Percentiles rank a stretch among this genome's conserved stretches.
Conservation (phyloP, 2,113 vertebrate species). For the Stegastes partitus region DNA sequence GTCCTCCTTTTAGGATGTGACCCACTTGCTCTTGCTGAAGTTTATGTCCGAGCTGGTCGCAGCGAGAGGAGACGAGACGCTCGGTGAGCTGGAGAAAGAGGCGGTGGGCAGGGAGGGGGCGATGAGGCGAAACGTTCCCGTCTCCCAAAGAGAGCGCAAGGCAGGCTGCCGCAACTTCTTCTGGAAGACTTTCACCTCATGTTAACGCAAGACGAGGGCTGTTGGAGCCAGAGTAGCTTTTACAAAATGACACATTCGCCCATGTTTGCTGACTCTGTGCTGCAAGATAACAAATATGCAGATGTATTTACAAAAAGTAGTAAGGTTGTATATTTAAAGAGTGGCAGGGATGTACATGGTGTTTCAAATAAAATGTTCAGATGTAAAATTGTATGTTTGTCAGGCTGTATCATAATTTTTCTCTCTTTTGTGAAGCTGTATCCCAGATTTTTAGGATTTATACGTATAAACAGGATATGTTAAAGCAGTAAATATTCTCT, state of each 20-base stretch:
- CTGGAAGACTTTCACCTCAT: slow-evolving; percentile 89
- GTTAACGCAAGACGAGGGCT: slow-evolving; percentile 60
- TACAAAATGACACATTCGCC: background rate
- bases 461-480: too few species aligned
- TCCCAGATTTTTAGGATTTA: too few species aligned
- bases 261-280: slow-evolving; percentile 4
- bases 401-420: background rate
- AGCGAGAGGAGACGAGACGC: slow-evolving; percentile 30
- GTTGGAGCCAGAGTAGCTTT: background rate
- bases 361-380: slow-evolving; percentile 22
- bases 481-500: too few species aligned
- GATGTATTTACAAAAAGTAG: background rate
- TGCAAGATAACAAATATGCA: background rate
- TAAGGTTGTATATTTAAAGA: background rate
- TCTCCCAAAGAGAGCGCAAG: slow-evolving; percentile 82
- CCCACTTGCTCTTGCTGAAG: slow-evolving; percentile 70
- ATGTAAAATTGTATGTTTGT: slow-evolving; percentile 20
- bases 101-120: slow-evolving; percentile 46
- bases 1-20: slow-evolving; percentile 67
- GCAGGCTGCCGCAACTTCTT: slow-evolving; percentile 87
- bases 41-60: slow-evolving; percentile 69
- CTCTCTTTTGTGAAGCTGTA: background rate
- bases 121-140: slow-evolving; percentile 75
- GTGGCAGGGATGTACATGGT: background rate
- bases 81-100: slow-evolving; percentile 58